Conservation (phyloP, 2,888 invertebrate genomes). For the Neria commutata region DNA sequence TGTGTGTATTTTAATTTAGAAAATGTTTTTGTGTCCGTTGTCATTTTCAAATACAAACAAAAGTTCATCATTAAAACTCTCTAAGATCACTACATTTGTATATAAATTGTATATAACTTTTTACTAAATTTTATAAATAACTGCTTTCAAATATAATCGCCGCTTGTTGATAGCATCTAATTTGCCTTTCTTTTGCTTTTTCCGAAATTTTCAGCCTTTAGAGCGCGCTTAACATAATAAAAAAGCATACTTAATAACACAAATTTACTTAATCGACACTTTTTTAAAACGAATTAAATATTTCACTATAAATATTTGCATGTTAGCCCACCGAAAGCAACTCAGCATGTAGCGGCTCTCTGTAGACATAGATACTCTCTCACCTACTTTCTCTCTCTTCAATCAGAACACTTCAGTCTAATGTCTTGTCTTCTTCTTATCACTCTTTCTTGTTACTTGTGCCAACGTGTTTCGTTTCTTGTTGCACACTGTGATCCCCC, state of each 20-base stretch:
- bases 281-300: not conserved
- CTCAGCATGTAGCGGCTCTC: too few species aligned
- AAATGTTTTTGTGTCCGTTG: too few species aligned
- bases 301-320: not conserved
- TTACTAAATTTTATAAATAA: not conserved
- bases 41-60: too few species aligned
- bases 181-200: slow-evolving; percentile 10
- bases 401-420: slow-evolving; percentile 29
- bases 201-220: slow-evolving; percentile 44
- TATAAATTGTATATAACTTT: not conserved
- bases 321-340: too few species aligned
- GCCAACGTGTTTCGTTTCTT: not conserved
- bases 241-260: too few species aligned
- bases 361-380: too few species aligned
- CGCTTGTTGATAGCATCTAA: not conserved
- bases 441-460: slow-evolving; percentile 26
- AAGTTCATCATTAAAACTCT: too few species aligned
- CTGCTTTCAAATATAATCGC: not conserved
- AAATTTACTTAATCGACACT: slow-evolving; percentile 6
- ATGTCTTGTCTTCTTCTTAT: slow-evolving; percentile 39
- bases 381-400: slow-evolving; percentile 1
- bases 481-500: not conserved
- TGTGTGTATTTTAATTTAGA: not conserved
- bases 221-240: slow-evolving; percentile 42
- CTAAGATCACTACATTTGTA: too few species aligned